Evolutionary conservation across 1,140 invertebrate species (phyloP), one percentile per base, ranked within the genome.

Genomic region (Theocolax elegans): DNA sequence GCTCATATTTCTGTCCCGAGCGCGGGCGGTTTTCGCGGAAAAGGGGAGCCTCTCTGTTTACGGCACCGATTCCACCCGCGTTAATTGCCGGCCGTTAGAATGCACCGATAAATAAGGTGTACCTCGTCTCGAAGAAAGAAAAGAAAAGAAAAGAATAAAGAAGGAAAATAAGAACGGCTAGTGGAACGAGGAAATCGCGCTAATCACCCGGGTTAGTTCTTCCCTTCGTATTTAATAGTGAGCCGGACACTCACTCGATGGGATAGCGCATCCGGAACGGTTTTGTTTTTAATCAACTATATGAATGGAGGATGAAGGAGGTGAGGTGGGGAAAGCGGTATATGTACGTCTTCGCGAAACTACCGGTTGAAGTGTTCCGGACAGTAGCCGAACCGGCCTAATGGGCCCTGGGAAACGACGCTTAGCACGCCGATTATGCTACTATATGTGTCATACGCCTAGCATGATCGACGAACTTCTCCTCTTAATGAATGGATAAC

Each of bases 351-450:
- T 40, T 17, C 35, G 19, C 49, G 25, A 29, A 56, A 6, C 53
- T 56, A 63, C 59, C 67, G 67, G 67, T 70, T 70, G 48, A 63
- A 63, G 67, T 70, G 58, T 60, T 66, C 64, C 64, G 7, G 65
- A 17, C n/a, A n/a, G n/a, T n/a, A n/a, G n/a, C n/a, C n/a, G n/a
- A n/a, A n/a, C n/a, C n/a, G 4, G 31, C 31, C 31, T 58, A 17
- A 40, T 68, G 44, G 23, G 21, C 65, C 23, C 51, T 62, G 66
- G 31, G 56, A 62, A 58, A 60, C 17, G 29, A 27, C 48, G 38
- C 12, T 59, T 35, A 29, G 12, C 25, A 10, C 42, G 40, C 38
- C 35, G 54, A 58, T 58, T 58, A 58, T 58, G 9, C 58, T 27
- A 15, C 10, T 2, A 48, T 21, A 46, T 27, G 35, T 64, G 46